These are phyloP conservation scores for Coenonympha arcania DNA, from an alignment of 2,888 invertebrate genomes.

Conservation along the genomic window DNA sequence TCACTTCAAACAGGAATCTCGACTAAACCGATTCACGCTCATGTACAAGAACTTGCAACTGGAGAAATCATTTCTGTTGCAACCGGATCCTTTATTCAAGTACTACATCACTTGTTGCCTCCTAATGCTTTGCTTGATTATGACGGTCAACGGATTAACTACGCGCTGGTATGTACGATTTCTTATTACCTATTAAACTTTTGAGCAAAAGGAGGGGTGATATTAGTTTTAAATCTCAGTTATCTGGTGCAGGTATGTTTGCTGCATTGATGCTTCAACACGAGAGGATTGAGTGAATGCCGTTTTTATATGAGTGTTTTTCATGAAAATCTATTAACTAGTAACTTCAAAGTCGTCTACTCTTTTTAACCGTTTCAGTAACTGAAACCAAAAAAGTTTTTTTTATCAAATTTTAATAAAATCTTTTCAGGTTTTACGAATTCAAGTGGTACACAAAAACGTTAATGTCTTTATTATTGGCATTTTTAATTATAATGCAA, in stretches of 20 bases:
- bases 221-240: no score
- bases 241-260: no score
- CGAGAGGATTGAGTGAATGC: no score
- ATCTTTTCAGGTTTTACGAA: conserved; percentile 51
- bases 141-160: conserved; percentile 55
- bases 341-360: no score
- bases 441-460: conserved; percentile 53
- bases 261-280: no score
- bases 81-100: conserved; percentile 88
- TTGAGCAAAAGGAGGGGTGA: no score
- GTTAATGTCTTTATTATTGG: conserved; percentile 39
- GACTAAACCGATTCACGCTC: conserved; percentile 69
- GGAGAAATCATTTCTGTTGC: conserved; percentile 81
- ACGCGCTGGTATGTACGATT: conserved; percentile 64
- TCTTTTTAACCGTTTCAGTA: no score
- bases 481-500: conserved; percentile 68
- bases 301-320: no score
- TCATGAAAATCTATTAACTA: no score
- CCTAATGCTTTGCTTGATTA: conserved; percentile 49
- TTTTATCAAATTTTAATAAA: no score
- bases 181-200: no score
- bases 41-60: conserved; percentile 66
- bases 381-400: conserved; percentile 19
- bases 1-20: conserved; percentile 77
- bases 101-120: conserved; percentile 76